Evolutionary conservation across 2,888 invertebrate genomes (phyloP).

Genomic region (Epinotia brunnichana): DNA sequence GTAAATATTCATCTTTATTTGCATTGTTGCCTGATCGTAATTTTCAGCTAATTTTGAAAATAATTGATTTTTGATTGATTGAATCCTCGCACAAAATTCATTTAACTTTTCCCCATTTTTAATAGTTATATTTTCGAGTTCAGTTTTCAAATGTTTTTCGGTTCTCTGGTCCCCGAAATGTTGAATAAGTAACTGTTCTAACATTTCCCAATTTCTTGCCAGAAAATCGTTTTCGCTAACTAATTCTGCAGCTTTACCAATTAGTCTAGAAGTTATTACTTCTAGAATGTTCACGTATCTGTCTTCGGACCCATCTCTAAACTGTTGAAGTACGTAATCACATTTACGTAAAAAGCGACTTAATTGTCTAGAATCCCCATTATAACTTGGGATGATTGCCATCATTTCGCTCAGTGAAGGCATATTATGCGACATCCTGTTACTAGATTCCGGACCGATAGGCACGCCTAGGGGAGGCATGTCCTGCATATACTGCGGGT

Average conservation of each 20-base stretch:
- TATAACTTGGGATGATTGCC: constrained; percentile 13
- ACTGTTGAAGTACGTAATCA: not conserved
- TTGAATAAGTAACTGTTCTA: not conserved
- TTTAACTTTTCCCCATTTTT: too few relatives aligned
- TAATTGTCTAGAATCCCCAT: constrained; percentile 4
- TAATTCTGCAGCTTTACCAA: too few relatives aligned
- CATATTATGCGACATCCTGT: not conserved
- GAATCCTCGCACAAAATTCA: too few relatives aligned
- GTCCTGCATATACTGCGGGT: not conserved
- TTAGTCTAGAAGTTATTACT: constrained; percentile 4
- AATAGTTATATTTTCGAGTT: constrained; percentile 7
- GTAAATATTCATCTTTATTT: constrained; percentile 11
- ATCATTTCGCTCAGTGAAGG: constrained; percentile 7
- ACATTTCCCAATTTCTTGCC: not conserved
- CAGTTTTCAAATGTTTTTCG: constrained; percentile 14
- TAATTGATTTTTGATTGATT: constrained; percentile 1
- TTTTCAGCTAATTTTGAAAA: not conserved
- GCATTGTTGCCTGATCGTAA: not conserved
- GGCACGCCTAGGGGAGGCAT: not conserved
- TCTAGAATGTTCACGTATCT: not conserved
- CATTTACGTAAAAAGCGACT: constrained; percentile 7
- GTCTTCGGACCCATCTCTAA: constrained; percentile 3
- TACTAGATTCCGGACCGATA: not conserved
- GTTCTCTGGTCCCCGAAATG: constrained; percentile 14
- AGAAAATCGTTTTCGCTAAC: constrained; percentile 10